Base-by-base conservation (phyloP, 1,140 invertebrate species). In the Bicyclus anynana region DNA sequence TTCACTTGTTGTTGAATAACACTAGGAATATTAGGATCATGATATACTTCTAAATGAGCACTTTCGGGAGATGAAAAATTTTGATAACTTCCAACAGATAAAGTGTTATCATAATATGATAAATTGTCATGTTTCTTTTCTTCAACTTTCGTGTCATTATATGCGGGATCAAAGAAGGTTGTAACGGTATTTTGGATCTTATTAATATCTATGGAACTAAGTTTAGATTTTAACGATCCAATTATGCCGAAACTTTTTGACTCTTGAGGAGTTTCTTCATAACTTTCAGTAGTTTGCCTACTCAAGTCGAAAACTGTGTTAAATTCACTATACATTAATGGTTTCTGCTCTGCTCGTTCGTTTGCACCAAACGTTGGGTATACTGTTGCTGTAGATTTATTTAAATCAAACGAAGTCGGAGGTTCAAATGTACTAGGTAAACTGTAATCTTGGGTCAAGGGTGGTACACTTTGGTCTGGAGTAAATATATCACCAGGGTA, bases 151-250 rank as follows among this genome's bases (percentile, higher is more conserved):
- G 44, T 42, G 23, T 72, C 64, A 66, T 87, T 86, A 49, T 84
- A 82, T 37, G 65, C 70, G 1, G 87, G 84, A 64, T 89, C 86
- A 21, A 90, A 90, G 56, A 90, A 89, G 4, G 86, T 86, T 1
- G 84, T 88, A 3, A 90, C 84, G 6, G 63, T 82, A 70, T 77
- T 86, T 69, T 89, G 84, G n/a, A 89, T 77, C 60, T 86, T 89
- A 65, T 82, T 81, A 13, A 88, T 84, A 66, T 86, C 82, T 23
- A 89, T 72, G 20, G 80, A 78, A 40, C 76, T 78, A 0, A 87
- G 62, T 64, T 88, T 88, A 26, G 83, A 85, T 74, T 87, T 88
- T 17, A 88, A 67, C 9, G 85, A 88, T 20, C 85, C 85, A 38
- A 88, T 79, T 21, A 88, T 72, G 14, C 82, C 85, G 53, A 86